phyloP scores from a whole-genome alignment of 2,797 vertebrate genomes.

The Selene dorsalis region DNA sequence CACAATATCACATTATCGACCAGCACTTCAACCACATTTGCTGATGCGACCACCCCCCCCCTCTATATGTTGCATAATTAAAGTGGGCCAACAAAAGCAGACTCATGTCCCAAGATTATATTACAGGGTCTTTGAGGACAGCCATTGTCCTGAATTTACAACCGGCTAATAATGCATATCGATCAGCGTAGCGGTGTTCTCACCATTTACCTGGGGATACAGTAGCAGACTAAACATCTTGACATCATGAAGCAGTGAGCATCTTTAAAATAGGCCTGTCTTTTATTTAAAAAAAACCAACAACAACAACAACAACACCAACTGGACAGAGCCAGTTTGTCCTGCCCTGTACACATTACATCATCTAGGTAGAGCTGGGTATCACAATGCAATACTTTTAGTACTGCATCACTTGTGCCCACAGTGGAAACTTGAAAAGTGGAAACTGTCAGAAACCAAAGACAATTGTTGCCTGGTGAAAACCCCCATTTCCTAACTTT shows the following conservation, averaged over 20 bases:
- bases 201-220: conserved; percentile 37
- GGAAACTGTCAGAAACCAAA: conserved; percentile 1
- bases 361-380: conserved; percentile 64
- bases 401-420: conserved; percentile 23
- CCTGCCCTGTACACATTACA: conserved; percentile 64
- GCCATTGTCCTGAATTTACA: conserved; percentile 68
- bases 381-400: conserved; percentile 55
- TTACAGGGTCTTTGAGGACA: conserved; percentile 75
- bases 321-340: conserved; percentile 69
- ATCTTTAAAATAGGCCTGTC: conserved; percentile 37
- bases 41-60: conserved; percentile 56
- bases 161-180: conserved; percentile 68
- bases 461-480: background rate
- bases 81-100: conserved; percentile 72
- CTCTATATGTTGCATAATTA: conserved; percentile 82
- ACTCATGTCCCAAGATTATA: conserved; percentile 71
- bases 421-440: conserved; percentile 5
- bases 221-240: conserved; percentile 13
- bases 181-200: conserved; percentile 50
- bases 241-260: conserved; percentile 53
- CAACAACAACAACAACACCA: conserved; percentile 36
- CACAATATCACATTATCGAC: conserved; percentile 72
- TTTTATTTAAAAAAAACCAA: conserved; percentile 3
- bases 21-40: conserved; percentile 64
- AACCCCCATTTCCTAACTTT: background rate